Conservation (phyloP, 2,113 vertebrate species). For the Callithrix jacchus region DNA sequence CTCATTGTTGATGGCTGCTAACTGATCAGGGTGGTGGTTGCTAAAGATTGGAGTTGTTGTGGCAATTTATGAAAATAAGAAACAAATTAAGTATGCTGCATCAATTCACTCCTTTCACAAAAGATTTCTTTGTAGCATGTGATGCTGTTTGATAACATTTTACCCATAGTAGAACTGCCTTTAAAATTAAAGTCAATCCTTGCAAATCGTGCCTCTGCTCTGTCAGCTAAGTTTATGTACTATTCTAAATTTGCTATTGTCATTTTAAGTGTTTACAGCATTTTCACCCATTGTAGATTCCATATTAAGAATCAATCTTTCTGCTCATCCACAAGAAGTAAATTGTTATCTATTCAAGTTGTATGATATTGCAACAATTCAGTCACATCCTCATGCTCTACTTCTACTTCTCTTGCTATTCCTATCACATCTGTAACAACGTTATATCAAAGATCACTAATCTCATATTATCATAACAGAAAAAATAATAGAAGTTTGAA, state of each 20-base stretch:
- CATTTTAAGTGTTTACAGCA: background rate
- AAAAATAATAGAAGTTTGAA: background rate
- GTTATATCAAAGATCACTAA: background rate
- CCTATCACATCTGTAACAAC: background rate
- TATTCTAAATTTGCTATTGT: background rate
- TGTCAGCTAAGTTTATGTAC: background rate
- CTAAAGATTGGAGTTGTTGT: background rate
- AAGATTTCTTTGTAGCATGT: background rate
- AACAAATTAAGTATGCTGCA: background rate
- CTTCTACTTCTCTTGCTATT: background rate
- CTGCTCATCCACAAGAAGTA: background rate
- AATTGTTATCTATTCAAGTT: background rate
- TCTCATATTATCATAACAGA: background rate
- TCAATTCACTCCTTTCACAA: background rate
- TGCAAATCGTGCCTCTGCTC: background rate
- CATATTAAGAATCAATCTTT: background rate
- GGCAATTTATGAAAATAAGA: background rate
- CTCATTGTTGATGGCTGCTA: background rate
- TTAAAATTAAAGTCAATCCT: background rate
- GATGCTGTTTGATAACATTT: background rate
- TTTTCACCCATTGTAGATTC: background rate
- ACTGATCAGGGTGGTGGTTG: background rate
- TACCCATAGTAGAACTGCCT: background rate
- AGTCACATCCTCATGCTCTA: background rate
- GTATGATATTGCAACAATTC: background rate